These are phyloP conservation scores for Nemopilema nomurai DNA, from an alignment of 30 jellyfish, hydroid and myxozoan species.

Conservation along the genomic window DNA sequence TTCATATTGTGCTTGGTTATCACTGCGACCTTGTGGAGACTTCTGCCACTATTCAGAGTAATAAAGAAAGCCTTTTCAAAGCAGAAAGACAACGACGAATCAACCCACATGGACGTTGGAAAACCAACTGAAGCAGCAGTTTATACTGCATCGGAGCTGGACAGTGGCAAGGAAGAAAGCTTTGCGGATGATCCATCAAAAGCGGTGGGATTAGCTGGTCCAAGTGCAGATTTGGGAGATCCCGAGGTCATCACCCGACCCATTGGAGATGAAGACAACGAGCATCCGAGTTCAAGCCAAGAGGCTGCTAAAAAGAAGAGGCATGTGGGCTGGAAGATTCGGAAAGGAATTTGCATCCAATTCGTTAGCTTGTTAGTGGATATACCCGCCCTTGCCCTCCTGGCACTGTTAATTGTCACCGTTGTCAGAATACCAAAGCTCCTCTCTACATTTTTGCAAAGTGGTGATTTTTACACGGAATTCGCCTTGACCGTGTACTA, in stretches of 20 bases:
- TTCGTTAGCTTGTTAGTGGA: constrained; percentile 65
- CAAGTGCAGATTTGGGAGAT: no score
- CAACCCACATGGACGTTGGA: neutral
- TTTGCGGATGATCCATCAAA: neutral
- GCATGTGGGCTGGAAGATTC: constrained; percentile 71
- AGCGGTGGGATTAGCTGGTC: no score
- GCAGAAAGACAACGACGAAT: constrained; percentile 14
- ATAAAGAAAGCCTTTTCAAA: constrained; percentile 22
- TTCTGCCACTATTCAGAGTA: constrained; percentile 67
- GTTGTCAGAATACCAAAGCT: constrained; percentile 57
- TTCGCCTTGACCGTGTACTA: constrained; percentile 80
- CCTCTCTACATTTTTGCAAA: constrained; percentile 65
- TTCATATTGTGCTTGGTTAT: constrained; percentile 42
- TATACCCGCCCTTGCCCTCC: constrained; percentile 79
- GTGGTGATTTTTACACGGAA: constrained; percentile 81
- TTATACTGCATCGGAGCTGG: neutral
- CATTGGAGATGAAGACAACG: neutral
- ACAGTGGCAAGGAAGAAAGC: neutral
- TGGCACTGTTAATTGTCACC: constrained; percentile 54
- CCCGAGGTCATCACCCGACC: constrained; percentile 3
- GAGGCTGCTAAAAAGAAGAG: constrained; percentile 8
- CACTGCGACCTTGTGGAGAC: constrained; percentile 75
- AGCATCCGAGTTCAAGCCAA: neutral
- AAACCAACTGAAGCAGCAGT: neutral
- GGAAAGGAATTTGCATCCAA: constrained; percentile 65